Conservation (phyloP, 2,888 invertebrate species). For the Eristalinus aeneus region DNA sequence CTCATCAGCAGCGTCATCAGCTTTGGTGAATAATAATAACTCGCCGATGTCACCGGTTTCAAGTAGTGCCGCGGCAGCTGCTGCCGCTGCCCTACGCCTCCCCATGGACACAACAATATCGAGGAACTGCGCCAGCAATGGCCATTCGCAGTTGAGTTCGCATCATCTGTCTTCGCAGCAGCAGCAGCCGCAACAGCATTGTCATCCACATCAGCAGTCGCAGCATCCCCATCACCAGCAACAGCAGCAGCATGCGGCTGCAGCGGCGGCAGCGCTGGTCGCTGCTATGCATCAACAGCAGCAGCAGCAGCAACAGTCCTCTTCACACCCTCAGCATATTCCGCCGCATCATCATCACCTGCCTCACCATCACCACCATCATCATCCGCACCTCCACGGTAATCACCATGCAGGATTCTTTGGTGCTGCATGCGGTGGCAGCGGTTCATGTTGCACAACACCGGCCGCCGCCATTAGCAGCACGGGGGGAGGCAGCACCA, state of each 20-base stretch:
- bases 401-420: slow-evolving; percentile 67
- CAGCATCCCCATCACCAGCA: slow-evolving; percentile 38
- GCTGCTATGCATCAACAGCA: slow-evolving; percentile 63
- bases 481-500: slow-evolving; percentile 40
- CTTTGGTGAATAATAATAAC: slow-evolving; percentile 40
- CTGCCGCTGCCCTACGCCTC: slow-evolving; percentile 72
- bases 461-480: slow-evolving; percentile 54
- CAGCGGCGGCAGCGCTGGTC: slow-evolving; percentile 45
- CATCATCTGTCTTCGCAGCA: slow-evolving; percentile 49
- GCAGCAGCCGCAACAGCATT: slow-evolving; percentile 22
- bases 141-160: slow-evolving; percentile 31
- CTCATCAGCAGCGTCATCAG: slow-evolving; percentile 21
- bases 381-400: slow-evolving; percentile 64
- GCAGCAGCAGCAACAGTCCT: not conserved
- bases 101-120: slow-evolving; percentile 74
- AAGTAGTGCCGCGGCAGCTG: slow-evolving; percentile 73
- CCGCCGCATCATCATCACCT: slow-evolving; percentile 51
- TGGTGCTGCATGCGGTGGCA: slow-evolving; percentile 39
- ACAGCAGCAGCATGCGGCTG: slow-evolving; percentile 53
- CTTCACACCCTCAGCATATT: slow-evolving; percentile 51
- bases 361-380: slow-evolving; percentile 49
- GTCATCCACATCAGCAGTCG: slow-evolving; percentile 47
- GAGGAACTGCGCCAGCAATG: slow-evolving; percentile 70
- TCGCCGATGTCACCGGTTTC: slow-evolving; percentile 71
- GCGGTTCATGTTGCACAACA: slow-evolving; percentile 45